phyloP scores from a whole-genome alignment of 2,888 invertebrate genomes.

The Ochropleura plecta region DNA sequence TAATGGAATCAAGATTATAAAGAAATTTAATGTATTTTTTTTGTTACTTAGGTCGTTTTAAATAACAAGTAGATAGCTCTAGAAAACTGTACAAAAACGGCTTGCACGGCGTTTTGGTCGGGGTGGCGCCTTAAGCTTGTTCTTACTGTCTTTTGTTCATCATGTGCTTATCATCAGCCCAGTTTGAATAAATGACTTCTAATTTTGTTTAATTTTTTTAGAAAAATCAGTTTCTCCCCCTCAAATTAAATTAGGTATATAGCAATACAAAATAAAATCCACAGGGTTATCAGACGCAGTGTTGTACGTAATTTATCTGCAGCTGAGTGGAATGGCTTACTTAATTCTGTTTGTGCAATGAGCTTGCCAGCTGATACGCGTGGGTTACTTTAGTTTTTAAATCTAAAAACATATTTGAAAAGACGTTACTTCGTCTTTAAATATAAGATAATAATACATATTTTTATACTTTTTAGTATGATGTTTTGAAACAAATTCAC shows the following conservation, averaged over 20 bases:
- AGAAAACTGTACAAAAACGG: too few relatives aligned
- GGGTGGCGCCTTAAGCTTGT: too few relatives aligned
- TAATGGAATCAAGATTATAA: too few relatives aligned
- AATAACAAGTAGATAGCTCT: too few relatives aligned
- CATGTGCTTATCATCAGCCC: not conserved
- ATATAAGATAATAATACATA: not conserved
- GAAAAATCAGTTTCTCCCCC: not conserved
- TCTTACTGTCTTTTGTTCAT: not conserved
- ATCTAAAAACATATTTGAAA: conserved; percentile 30
- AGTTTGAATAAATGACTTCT: too few relatives aligned
- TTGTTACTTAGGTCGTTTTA: too few relatives aligned
- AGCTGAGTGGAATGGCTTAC: conserved; percentile 54
- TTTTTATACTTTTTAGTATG: not conserved
- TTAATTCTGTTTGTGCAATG: conserved; percentile 48
- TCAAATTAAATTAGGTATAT: not conserved
- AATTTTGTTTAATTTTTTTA: too few relatives aligned
- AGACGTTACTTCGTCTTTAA: not conserved
- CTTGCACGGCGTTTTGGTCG: too few relatives aligned
- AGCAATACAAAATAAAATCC: conserved; percentile 12
- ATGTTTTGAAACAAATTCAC: not conserved
- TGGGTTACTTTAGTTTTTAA: conserved; percentile 43
- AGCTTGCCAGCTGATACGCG: conserved; percentile 43
- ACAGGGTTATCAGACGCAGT: conserved; percentile 16
- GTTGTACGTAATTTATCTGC: conserved; percentile 46
- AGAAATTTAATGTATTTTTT: too few relatives aligned